Evolutionary conservation across 2,888 invertebrate species (phyloP), one percentile per base, ranked within the genome.

Genomic region (Drosophila tanythrix): DNA sequence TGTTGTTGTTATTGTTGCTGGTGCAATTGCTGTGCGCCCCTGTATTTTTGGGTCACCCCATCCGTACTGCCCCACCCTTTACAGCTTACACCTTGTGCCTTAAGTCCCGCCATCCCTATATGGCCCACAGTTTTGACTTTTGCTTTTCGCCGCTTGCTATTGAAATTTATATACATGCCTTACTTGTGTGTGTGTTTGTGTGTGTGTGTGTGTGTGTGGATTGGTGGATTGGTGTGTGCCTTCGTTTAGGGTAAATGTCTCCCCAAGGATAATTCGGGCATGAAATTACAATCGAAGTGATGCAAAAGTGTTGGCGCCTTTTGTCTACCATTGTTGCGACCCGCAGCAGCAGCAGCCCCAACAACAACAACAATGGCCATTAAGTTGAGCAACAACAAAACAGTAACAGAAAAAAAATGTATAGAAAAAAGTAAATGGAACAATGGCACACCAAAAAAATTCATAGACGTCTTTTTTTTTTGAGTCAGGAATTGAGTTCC

Each of bases 211-310:
- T 72, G 46, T 68, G 35, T 66, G 25, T 57, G 21, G 21, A 21
- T 21, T 21, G 1, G 48, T 43, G 18, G 46, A 35, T 57, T 48
- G 50, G 53, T 43, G 61, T 48, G 73, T 58, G 60, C 48, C 73
- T 80, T 83, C 80, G 83, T 82, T 88, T 81, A 82, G 79, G 76
- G 76, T 83, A 84, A 89, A 91, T 91, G 90, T 88, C 89, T 92
- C 91, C 91, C 92, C 82, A 89, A 90, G 92, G 91, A 92, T 92
- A 92, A 92, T 91, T 92, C 92, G 91, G 88, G 92, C 92, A 91
- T 92, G 92, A 92, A 92, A 92, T 92, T 92, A 92, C 92, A 92
- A 92, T 92, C 91, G 90, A 90, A 91, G 90, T 90, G 87, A 77
- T 84, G 85, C 81, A 83, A 83, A 83, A 83, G 82, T 82, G 86